Conservation (phyloP, 2,888 invertebrate genomes). For the Zootermopsis nevadensis region DNA sequence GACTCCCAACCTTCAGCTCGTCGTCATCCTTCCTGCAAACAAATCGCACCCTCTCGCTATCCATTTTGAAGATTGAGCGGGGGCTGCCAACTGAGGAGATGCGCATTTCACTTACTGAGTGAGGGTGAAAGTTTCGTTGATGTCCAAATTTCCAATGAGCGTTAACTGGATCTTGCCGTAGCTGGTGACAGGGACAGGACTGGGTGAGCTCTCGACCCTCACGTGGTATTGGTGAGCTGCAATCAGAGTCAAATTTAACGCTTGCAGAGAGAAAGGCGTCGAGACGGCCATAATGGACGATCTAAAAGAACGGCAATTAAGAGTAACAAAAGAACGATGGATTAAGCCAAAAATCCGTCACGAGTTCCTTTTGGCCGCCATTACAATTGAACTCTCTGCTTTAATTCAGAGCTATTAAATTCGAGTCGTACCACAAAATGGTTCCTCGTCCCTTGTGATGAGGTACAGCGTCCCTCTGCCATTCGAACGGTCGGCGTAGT, state of each 20-base stretch:
- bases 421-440: constrained; percentile 88
- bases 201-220: constrained; percentile 80
- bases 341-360: too few relatives aligned
- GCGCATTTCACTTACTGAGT: constrained; percentile 73
- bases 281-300: too few relatives aligned
- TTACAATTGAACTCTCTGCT: too few relatives aligned
- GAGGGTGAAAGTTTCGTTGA: constrained; percentile 90
- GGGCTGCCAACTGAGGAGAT: too few relatives aligned
- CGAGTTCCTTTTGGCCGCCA: too few relatives aligned
- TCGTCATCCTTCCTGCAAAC: constrained; percentile 81
- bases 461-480: constrained; percentile 87
- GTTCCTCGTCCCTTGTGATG: constrained; percentile 89
- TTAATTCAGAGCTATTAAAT: too few relatives aligned
- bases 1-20: constrained; percentile 76
- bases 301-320: too few relatives aligned
- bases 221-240: constrained; percentile 89
- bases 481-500: constrained; percentile 84
- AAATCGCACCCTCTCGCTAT: too few relatives aligned
- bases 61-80: too few relatives aligned
- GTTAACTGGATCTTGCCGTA: constrained; percentile 81
- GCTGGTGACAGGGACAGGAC: constrained; percentile 72
- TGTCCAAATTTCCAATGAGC: constrained; percentile 81
- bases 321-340: too few relatives aligned
- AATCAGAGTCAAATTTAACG: constrained; percentile 55
- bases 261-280: too few relatives aligned